A percentile compares a stretch with the other conserved stretches of the same genome.
These are phyloP conservation scores for Colletes collaris DNA, from an alignment of 2,888 invertebrate genomes.

Conservation along the genomic window DNA sequence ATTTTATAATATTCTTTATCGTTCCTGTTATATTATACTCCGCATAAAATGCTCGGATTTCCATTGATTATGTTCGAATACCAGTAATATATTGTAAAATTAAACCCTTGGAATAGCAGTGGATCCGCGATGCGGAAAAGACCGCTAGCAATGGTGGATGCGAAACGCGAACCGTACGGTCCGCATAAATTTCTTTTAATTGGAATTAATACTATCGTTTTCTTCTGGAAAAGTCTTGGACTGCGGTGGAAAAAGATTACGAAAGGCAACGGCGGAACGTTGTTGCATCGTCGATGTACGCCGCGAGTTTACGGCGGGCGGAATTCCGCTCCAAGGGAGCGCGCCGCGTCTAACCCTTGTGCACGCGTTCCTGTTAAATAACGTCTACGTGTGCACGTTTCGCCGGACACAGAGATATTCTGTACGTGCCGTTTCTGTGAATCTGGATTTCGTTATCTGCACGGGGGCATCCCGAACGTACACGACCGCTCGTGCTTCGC, in stretches of 20 bases:
- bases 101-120: no score
- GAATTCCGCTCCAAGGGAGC: slow-evolving; percentile 82
- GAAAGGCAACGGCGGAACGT: slow-evolving; percentile 63
- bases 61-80: no score
- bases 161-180: no score
- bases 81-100: no score
- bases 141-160: no score
- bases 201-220: neutral
- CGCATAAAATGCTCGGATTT: no score
- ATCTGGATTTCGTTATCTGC: slow-evolving; percentile 12
- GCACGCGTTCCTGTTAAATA: slow-evolving; percentile 56
- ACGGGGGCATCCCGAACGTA: slow-evolving; percentile 10
- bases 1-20: no score
- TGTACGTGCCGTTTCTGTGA: neutral
- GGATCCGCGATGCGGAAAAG: no score
- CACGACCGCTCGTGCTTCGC: neutral
- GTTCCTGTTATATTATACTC: no score
- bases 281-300: slow-evolving; percentile 63
- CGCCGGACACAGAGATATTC: neutral
- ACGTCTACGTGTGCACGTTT: slow-evolving; percentile 16
- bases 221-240: slow-evolving; percentile 48
- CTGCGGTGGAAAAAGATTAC: slow-evolving; percentile 49
- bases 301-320: slow-evolving; percentile 75
- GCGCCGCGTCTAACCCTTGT: slow-evolving; percentile 69
- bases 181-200: neutral